These are phyloP conservation scores for Lordiphosa fenestrarum DNA, from an alignment of 2,888 invertebrate species.

Conservation along the genomic window DNA sequence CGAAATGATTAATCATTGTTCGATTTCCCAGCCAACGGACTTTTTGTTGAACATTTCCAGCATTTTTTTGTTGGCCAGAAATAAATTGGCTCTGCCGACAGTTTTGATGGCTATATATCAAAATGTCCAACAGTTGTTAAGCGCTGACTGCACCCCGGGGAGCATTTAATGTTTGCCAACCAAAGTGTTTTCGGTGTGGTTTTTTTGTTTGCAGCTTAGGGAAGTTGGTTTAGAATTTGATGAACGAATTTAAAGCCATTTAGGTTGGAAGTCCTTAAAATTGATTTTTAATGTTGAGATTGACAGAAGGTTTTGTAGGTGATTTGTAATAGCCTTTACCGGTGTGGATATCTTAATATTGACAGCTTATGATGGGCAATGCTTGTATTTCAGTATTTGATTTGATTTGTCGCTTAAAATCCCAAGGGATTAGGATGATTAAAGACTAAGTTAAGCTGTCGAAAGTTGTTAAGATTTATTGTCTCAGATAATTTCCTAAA, in stretches of 20 bases:
- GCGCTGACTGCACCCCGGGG: slow-evolving; percentile 44
- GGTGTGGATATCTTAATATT: background rate
- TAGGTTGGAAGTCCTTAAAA: slow-evolving; percentile 17
- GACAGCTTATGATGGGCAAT: no score
- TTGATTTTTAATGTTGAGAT: slow-evolving; percentile 11
- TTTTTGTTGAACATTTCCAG: slow-evolving; percentile 10
- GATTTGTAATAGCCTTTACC: background rate
- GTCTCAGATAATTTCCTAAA: no score
- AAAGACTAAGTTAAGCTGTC: no score
- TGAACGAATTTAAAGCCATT: slow-evolving; percentile 6
- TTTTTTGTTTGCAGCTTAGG: slow-evolving; percentile 11
- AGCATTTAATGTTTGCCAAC: slow-evolving; percentile 39
- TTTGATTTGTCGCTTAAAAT: no score
- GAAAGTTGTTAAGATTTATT: no score
- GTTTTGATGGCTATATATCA: slow-evolving; percentile 34
- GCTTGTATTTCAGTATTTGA: background rate
- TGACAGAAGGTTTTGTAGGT: background rate
- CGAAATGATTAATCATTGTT: slow-evolving; percentile 63
- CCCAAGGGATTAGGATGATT: no score
- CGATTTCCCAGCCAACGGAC: slow-evolving; percentile 34
- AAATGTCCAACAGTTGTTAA: slow-evolving; percentile 39
- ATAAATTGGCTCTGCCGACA: slow-evolving; percentile 47
- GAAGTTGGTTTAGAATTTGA: slow-evolving; percentile 9
- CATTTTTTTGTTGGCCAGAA: slow-evolving; percentile 19
- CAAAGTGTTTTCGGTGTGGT: slow-evolving; percentile 13